Base-by-base conservation (phyloP, 1,140 invertebrate species). In the Drosophila trapezifrons region DNA sequence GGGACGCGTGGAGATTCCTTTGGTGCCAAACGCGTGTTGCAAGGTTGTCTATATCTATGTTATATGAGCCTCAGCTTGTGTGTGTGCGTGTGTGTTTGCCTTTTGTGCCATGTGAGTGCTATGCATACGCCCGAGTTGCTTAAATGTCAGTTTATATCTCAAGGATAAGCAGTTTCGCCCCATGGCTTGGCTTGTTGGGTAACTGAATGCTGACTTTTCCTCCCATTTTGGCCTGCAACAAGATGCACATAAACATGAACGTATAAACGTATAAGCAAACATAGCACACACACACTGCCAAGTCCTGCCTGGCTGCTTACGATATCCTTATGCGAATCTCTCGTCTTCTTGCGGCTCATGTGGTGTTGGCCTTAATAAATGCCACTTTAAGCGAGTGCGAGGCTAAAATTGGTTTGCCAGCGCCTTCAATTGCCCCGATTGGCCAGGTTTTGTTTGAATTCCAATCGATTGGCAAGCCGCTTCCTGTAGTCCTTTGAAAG, bases 61-160 rank as follows among this genome's bases (percentile, higher is more conserved):
- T 29, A 32, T 32, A 32, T 10, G 10, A 32, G 29, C 29, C 29
- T 10, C 10, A 32, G 29, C 29, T 2, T 32, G 25, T 47, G 32
- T 22, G 27, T 8, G 15, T 60, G 51, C 76, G 51, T 76, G 74
- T 76, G 63, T 76, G 74, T 76, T 69, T 76, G 42, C 72, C 73
- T 56, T 74, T 65, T 72, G 45, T 66, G 78, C 45, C 67, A 40
- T 65, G 70, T 65, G 62, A 78, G 73, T 57, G 66, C 62, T 80
- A 85, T 85, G 81, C 81, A 84, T 85, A 85, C 83, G 83, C 79
- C 78, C 78, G 83, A 86, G 83, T 86, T 86, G 83, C 83, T 86
- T 86, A 87, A 86, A 87, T 86, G 83, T 87, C 83, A 87, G 83
- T 87, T 87, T 87, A 87, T 83, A 89, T 87, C 83, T 87, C 83